Conservation (phyloP, 2,888 invertebrate genomes). For the Eupithecia pulchellata region DNA sequence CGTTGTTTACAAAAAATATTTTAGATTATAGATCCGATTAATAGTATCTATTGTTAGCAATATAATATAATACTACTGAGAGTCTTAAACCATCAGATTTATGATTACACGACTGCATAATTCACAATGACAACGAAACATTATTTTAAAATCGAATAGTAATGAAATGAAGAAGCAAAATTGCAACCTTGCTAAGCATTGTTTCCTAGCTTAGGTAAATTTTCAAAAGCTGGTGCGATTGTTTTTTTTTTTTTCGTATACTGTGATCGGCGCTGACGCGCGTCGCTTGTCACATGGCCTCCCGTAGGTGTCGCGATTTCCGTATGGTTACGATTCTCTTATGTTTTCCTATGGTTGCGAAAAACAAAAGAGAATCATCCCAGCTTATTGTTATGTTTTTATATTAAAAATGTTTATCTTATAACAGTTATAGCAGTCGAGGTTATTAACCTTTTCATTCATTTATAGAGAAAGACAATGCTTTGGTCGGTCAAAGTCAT, state of each 20-base stretch:
- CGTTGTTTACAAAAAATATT: not conserved
- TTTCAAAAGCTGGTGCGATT: no score
- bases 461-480: not conserved
- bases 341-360: no score
- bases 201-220: not conserved
- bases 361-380: no score
- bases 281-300: no score
- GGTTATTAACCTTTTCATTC: not conserved
- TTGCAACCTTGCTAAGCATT: not conserved
- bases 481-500: constrained; percentile 1
- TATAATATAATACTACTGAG: not conserved
- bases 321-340: no score
- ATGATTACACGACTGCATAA: not conserved
- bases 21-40: not conserved
- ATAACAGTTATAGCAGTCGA: not conserved
- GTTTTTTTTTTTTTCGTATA: no score
- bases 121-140: not conserved
- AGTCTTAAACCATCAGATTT: not conserved
- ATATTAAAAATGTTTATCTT: no score
- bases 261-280: no score
- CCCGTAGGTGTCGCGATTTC: no score
- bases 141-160: no score
- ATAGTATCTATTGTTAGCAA: not conserved
- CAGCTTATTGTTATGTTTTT: no score
- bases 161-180: not conserved